Evolutionary conservation across 1,140 invertebrate species (phyloP).

Genomic region (Macrocentrus cingulum): DNA sequence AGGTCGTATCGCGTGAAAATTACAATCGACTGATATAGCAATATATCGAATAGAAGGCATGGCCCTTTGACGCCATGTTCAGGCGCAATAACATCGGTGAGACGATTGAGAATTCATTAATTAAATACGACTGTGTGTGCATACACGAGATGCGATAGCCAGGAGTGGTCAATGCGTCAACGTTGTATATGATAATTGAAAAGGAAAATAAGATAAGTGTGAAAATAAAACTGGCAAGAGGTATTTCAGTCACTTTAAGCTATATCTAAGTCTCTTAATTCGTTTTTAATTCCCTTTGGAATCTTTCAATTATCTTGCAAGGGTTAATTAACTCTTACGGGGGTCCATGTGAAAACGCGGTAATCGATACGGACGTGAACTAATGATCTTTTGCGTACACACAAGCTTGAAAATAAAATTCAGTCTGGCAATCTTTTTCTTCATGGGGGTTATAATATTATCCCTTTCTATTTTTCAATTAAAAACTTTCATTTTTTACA

Average conservation of each 20-base stretch:
- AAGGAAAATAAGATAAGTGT: not conserved
- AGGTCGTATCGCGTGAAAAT: conserved; percentile 22
- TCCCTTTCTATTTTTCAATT: not conserved
- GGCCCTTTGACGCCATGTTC: conserved; percentile 8
- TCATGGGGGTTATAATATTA: conserved; percentile 18
- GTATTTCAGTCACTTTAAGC: not conserved
- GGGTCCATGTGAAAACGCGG: conserved; percentile 3
- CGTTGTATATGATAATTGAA: not conserved
- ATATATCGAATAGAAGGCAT: too few species aligned
- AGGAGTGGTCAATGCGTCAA: conserved; percentile 25
- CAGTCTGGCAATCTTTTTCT: conserved; percentile 26
- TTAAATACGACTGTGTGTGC: conserved; percentile 37
- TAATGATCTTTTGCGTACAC: conserved; percentile 17
- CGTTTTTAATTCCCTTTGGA: conserved; percentile 6
- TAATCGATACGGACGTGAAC: conserved; percentile 26
- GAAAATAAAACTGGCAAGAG: not conserved
- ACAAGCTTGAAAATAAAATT: conserved; percentile 23
- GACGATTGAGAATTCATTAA: conserved; percentile 39
- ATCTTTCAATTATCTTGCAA: conserved; percentile 18
- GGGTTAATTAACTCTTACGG: conserved; percentile 12
- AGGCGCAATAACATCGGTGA: conserved; percentile 23
- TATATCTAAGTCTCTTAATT: conserved; percentile 3
- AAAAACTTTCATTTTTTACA: conserved; percentile 4
- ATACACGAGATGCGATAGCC: conserved; percentile 26
- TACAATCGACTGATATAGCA: conserved; percentile 20